Evolutionary conservation across 2,888 invertebrate genomes (phyloP).

Genomic region (Volucella inanis): DNA sequence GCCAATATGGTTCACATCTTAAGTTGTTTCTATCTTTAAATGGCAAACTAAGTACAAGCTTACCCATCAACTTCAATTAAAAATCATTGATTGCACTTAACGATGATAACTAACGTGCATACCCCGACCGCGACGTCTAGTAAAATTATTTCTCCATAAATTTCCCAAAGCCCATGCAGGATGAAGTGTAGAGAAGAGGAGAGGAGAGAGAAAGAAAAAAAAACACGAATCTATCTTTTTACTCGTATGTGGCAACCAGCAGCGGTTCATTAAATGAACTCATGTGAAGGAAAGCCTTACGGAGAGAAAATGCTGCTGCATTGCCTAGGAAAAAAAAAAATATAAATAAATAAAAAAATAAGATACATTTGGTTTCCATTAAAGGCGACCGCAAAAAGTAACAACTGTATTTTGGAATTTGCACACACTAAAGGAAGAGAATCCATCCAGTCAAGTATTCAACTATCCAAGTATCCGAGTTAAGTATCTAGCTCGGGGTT

Average conservation of each 20-base stretch:
- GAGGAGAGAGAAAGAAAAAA: not conserved
- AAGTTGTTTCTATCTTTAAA: constrained; percentile 32
- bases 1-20: constrained; percentile 45
- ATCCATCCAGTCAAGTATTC: constrained; percentile 49
- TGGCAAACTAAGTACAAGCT: constrained; percentile 44
- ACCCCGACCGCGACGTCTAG: constrained; percentile 57
- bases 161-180: constrained; percentile 36
- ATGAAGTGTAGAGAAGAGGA: not conserved
- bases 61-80: constrained; percentile 72
- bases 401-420: constrained; percentile 73
- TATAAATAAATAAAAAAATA: too few relatives aligned
- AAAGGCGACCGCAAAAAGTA: constrained; percentile 66
- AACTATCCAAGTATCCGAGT: too few relatives aligned
- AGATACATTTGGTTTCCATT: constrained; percentile 58
- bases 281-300: constrained; percentile 32
- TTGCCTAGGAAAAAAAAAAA: constrained; percentile 44
- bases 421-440: constrained; percentile 57
- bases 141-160: constrained; percentile 74
- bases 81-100: constrained; percentile 74
- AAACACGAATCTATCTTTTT: constrained; percentile 23
- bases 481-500: constrained; percentile 42
- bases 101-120: constrained; percentile 65
- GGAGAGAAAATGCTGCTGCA: constrained; percentile 35
- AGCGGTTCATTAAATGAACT: constrained; percentile 53
- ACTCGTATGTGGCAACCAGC: constrained; percentile 3